These are phyloP conservation scores for Spheniscus mendiculus DNA, from an alignment of 2,113 vertebrate genomes.

Conservation along the genomic window DNA sequence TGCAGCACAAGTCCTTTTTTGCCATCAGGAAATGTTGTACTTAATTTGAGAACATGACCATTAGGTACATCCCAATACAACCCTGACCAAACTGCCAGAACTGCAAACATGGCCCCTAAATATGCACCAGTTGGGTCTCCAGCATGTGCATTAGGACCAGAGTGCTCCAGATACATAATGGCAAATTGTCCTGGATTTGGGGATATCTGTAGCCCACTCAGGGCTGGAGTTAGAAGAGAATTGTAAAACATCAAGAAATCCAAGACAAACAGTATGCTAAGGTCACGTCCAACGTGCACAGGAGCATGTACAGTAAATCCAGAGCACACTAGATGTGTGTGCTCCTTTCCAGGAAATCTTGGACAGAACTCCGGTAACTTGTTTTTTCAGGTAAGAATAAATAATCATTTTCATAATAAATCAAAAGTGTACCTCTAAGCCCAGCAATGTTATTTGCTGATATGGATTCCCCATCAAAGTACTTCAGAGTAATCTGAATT, in stretches of 20 bases:
- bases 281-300: fast-evolving
- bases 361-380: not conserved
- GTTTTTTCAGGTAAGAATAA: not conserved
- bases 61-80: not conserved
- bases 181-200: not conserved
- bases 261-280: not conserved
- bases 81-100: not conserved
- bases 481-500: not conserved
- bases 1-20: not conserved
- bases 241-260: not conserved
- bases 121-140: not conserved
- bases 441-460: not conserved
- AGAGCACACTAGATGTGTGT: not conserved
- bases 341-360: not conserved
- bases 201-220: not conserved
- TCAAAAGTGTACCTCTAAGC: not conserved
- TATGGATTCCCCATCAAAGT: not conserved
- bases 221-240: not conserved
- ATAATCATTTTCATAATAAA: not conserved
- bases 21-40: not conserved
- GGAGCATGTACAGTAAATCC: not conserved
- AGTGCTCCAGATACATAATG: not conserved
- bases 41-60: not conserved
- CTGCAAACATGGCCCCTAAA: not conserved
- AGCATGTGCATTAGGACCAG: fast-evolving